Percentiles rank a stretch among this genome's conserved stretches.
Evolutionary conservation across 2,888 invertebrate species (phyloP).

Genomic region (Coronaproctus castanopsis): DNA sequence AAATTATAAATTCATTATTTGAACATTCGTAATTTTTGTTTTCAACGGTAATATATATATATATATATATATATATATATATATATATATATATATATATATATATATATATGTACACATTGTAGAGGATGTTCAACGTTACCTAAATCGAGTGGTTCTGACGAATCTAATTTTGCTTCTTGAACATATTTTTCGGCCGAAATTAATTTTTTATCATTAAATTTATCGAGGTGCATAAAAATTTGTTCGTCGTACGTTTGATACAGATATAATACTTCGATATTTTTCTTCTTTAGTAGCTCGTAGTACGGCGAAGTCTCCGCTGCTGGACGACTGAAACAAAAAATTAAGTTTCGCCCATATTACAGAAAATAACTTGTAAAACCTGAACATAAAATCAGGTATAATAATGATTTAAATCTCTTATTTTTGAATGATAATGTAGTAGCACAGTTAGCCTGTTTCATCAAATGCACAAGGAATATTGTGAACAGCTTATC

Average conservation of each 20-base stretch:
- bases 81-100: no score
- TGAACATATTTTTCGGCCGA: constrained; percentile 71
- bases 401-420: no score
- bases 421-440: no score
- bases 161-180: constrained; percentile 1
- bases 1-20: no score
- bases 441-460: no score
- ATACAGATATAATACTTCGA: constrained; percentile 86
- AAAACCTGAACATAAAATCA: not conserved
- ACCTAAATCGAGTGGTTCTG: not conserved
- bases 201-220: constrained; percentile 48
- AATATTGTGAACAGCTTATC: no score
- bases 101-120: no score
- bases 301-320: constrained; percentile 91
- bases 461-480: no score
- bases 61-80: no score
- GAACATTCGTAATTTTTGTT: no score
- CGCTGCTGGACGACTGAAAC: constrained; percentile 64
- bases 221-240: constrained; percentile 68
- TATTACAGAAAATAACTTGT: not conserved
- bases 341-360: constrained; percentile 13
- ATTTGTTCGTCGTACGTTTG: constrained; percentile 95
- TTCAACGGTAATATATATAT: no score
- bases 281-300: constrained; percentile 62
- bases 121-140: no score